A percentile compares a stretch with the other conserved stretches of the same genome.
Conservation (phyloP, 2,888 invertebrate genomes). For the Microctonus aethiopoides region DNA sequence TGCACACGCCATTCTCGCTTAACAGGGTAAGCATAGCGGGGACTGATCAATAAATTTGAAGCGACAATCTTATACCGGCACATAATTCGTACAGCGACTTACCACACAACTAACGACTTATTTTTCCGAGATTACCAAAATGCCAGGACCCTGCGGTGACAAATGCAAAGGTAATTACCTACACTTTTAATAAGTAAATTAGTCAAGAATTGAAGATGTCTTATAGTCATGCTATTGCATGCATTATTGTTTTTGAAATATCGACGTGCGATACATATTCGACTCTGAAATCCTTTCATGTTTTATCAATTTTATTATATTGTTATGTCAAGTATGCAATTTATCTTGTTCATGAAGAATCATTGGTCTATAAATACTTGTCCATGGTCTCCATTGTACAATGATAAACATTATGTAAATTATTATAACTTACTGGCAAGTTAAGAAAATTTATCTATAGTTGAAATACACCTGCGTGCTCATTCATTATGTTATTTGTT, state of each 20-base stretch:
- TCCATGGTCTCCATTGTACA: neutral
- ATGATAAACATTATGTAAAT: neutral
- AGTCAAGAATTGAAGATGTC: neutral
- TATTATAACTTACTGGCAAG: neutral
- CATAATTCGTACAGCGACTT: constrained; percentile 35
- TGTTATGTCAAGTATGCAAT: neutral
- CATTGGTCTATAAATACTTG: neutral
- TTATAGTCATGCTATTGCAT: no score
- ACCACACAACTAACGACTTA: constrained; percentile 36
- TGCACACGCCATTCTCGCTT: constrained; percentile 49
- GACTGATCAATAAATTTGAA: constrained; percentile 62
- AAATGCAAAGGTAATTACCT: constrained; percentile 60
- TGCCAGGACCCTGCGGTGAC: constrained; percentile 62
- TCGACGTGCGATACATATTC: neutral
- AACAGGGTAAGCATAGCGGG: constrained; percentile 45
- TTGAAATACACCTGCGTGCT: neutral
- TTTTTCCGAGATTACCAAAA: constrained; percentile 41
- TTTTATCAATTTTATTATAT: neutral
- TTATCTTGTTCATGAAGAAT: neutral
- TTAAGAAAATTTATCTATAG: neutral
- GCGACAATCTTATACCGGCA: constrained; percentile 46
- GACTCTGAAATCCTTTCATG: neutral
- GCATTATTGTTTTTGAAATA: no score
- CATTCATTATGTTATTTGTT: no score
- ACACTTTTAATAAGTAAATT: neutral